Base-by-base conservation (phyloP, 2,888 invertebrate species). In the Drosophila robusta region DNA sequence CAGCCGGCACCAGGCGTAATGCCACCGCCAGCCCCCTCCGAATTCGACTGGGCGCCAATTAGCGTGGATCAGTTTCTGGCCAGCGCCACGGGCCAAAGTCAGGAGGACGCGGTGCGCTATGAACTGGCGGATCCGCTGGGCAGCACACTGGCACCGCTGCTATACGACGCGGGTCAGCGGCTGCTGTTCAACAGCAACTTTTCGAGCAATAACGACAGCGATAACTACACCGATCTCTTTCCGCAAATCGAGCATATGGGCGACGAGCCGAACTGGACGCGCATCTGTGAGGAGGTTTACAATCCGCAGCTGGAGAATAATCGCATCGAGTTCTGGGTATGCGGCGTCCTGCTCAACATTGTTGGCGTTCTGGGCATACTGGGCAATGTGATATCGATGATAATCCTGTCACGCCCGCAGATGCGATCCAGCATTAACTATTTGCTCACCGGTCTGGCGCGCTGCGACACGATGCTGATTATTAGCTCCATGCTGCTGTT, bases 361-460 rank as follows among this genome's bases (percentile, higher is more conserved):
- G 95, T 98, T 84, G 97, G 96, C 64, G 92, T 96, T 26, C 95
- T 96, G 87, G 98, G 98, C 6, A 95, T 98, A 70, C 94, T 97
- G 45, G 98, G 98, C 75, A 98, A 98, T 93, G 94, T 96, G 63
- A 95, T 98, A 61, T 96, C 98, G 41, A 97, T 97, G 94, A 95
- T 98, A 69, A 98, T 98, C 82, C 93, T 98, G 54, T 96, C 97
- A 64, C 95, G 98, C 58, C 98, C 98, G 24, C 96, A 98, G 92
- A 98, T 99, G 98, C 95, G 97, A 88, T 98, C 98, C 65, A 98
- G 98, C 90, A 97, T 98, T 90, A 98, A 98, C 93, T 97, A 98
- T 92, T 95, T 98, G 90, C 94, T 99, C 68, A 97, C 98, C 76
- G 98, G 98, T 5, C 94, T 99, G 82, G 98, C 99, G 24, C 95